A percentile compares a stretch with the other conserved stretches of the same genome.
Evolutionary conservation across 2,113 vertebrate species (phyloP).

Genomic region (Ictidomys tridecemlineatus): DNA sequence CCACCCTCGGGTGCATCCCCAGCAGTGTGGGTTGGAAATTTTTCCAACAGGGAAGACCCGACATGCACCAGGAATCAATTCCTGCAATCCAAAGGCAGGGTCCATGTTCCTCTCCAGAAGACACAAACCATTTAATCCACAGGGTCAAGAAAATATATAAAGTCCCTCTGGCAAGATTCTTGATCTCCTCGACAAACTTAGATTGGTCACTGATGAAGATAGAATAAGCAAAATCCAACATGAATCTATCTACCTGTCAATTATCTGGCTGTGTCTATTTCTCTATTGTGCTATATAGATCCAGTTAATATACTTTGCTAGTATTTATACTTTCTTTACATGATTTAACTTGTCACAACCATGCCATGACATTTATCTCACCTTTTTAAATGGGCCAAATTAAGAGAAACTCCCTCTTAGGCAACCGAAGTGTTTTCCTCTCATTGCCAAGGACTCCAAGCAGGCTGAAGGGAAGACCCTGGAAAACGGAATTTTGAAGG

Average conservation of each 20-base stretch:
- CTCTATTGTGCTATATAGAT: not conserved
- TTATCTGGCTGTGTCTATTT: not conserved
- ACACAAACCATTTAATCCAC: not conserved
- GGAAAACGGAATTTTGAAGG: conserved; percentile 10
- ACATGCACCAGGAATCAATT: not conserved
- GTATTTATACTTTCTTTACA: not conserved
- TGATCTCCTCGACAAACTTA: not conserved
- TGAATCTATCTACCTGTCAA: not conserved
- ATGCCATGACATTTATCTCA: not conserved
- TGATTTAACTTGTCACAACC: not conserved
- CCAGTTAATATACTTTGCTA: not conserved
- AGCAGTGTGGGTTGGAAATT: conserved; percentile 5
- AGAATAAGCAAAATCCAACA: not conserved
- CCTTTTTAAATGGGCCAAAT: not conserved
- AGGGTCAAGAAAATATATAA: not conserved
- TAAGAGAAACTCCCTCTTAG: not conserved
- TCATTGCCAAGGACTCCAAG: not conserved
- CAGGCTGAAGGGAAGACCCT: not conserved
- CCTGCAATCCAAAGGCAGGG: not conserved
- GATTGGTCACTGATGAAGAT: not conserved
- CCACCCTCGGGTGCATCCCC: not conserved
- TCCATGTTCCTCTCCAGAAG: not conserved
- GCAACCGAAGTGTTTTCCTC: not conserved
- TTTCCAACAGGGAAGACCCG: not conserved
- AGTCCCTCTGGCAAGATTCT: not conserved